Conservation (phyloP, 2,888 invertebrate species). For the Masnerella sp. region DNA sequence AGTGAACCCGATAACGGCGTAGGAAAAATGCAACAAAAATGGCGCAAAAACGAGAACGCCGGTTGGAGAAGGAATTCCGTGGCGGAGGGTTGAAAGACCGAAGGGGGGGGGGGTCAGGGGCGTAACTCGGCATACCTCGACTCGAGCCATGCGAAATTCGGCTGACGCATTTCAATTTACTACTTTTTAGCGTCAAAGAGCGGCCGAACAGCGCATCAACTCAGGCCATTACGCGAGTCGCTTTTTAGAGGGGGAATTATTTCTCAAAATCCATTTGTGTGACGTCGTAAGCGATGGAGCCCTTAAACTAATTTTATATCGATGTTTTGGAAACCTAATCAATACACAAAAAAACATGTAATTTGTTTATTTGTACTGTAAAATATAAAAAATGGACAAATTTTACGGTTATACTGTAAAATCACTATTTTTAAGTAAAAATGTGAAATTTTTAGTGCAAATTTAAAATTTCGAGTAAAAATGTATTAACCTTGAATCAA, state of each 20-base stretch:
- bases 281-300: conserved; percentile 10
- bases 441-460: too few species aligned
- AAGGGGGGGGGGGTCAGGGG: conserved; percentile 10
- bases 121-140: conserved; percentile 27
- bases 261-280: conserved; percentile 45
- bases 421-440: too few species aligned
- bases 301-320: conserved; percentile 47
- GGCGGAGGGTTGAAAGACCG: conserved; percentile 13
- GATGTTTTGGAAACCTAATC: conserved; percentile 22
- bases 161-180: conserved; percentile 56
- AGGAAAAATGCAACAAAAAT: not conserved
- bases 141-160: conserved; percentile 42
- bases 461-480: too few species aligned
- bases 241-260: conserved; percentile 53
- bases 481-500: too few species aligned
- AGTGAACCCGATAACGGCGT: not conserved
- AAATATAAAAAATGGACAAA: too few species aligned
- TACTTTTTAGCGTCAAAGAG: conserved; percentile 43
- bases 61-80: not conserved
- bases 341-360: too few species aligned
- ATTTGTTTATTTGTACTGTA: too few species aligned
- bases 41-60: conserved; percentile 13
- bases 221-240: conserved; percentile 50
- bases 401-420: too few species aligned
- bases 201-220: conserved; percentile 48